These are phyloP conservation scores for Drosophila merina DNA, from an alignment of 2,888 invertebrate genomes.

Conservation along the genomic window DNA sequence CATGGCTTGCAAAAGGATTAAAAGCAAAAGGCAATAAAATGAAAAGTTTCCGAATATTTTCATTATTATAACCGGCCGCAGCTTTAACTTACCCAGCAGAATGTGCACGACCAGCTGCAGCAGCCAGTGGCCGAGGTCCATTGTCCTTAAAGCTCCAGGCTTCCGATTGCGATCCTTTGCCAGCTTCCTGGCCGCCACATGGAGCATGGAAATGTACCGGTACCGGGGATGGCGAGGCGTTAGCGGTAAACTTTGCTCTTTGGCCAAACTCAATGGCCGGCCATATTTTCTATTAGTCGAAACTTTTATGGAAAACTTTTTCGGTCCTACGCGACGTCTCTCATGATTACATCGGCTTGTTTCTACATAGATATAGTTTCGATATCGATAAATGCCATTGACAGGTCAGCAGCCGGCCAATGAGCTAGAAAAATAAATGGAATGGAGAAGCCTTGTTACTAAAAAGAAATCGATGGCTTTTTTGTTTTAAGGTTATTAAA, in stretches of 20 bases:
- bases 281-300: constrained; percentile 58
- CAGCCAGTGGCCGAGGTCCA: constrained; percentile 63
- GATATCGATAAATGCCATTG: constrained; percentile 61
- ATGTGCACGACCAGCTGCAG: constrained; percentile 64
- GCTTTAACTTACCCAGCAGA: constrained; percentile 68
- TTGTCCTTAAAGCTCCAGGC: constrained; percentile 52
- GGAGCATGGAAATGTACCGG: constrained; percentile 9
- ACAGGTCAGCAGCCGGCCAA: constrained; percentile 50
- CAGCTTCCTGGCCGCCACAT: constrained; percentile 33
- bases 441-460: constrained; percentile 30
- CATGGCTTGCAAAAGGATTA: constrained; percentile 69
- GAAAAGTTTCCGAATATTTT: constrained; percentile 76
- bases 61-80: constrained; percentile 61
- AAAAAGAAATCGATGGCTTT: constrained; percentile 13
- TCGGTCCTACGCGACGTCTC: constrained; percentile 21
- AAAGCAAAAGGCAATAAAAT: constrained; percentile 79
- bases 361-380: constrained; percentile 46
- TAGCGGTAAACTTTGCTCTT: constrained; percentile 41
- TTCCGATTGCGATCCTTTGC: constrained; percentile 17
- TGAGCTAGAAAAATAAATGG: constrained; percentile 49
- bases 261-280: constrained; percentile 39
- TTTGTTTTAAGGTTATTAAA: constrained; percentile 75
- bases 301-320: constrained; percentile 50
- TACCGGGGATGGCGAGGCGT: constrained; percentile 3
- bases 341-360: constrained; percentile 40